phyloP scores from a whole-genome alignment of 2,888 invertebrate species.

The Orgyia antiqua region DNA sequence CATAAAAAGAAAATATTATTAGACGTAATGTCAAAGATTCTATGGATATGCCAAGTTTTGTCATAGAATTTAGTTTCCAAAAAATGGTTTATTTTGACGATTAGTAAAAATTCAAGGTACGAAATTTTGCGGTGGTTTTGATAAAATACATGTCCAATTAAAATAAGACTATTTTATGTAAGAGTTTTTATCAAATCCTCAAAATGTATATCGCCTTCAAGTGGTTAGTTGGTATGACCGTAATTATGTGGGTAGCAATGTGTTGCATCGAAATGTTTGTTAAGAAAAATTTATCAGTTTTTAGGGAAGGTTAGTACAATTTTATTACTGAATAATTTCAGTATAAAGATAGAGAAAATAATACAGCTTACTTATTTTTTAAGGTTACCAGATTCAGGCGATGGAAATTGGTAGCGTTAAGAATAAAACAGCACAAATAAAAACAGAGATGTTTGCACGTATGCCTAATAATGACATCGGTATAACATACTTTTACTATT shows the following conservation, averaged over 20 bases:
- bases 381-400: neutral
- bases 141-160: conserved; percentile 13
- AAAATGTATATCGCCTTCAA: conserved; percentile 66
- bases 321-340: too few species aligned
- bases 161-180: conserved; percentile 13
- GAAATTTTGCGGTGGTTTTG: conserved; percentile 16
- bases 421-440: conserved; percentile 17
- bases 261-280: conserved; percentile 40
- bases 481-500: conserved; percentile 29
- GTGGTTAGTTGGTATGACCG: conserved; percentile 52
- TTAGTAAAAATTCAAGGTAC: conserved; percentile 35
- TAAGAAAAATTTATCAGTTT: conserved; percentile 17
- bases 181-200: conserved; percentile 12
- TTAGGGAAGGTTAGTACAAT: conserved; percentile 21
- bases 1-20: too few species aligned
- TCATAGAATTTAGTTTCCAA: conserved; percentile 29
- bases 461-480: conserved; percentile 12
- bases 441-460: conserved; percentile 7
- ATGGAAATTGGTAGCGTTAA: conserved; percentile 4
- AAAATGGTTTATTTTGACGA: conserved; percentile 35
- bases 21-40: neutral
- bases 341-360: too few species aligned
- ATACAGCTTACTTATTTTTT: too few species aligned
- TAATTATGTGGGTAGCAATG: conserved; percentile 55
- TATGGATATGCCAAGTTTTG: conserved; percentile 26